Percentiles rank a stretch among this genome's conserved stretches.
Evolutionary conservation across 2,888 invertebrate species (phyloP).

Genomic region (Cyclophora punctaria): DNA sequence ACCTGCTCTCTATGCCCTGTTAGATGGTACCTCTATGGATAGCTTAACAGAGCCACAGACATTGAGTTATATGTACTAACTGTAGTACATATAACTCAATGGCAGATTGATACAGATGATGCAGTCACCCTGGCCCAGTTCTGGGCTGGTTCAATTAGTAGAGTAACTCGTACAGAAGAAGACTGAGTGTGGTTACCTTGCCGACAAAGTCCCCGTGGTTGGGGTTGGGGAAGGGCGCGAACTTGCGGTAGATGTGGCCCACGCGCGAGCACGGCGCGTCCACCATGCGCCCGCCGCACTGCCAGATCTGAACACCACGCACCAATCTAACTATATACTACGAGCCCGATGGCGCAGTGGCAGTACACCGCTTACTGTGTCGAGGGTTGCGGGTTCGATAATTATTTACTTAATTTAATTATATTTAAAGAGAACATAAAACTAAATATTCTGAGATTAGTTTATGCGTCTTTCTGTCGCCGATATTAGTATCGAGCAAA

Average conservation of each 20-base stretch:
- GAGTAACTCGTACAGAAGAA: too few species aligned
- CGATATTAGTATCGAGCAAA: background rate
- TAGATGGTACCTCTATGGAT: too few species aligned
- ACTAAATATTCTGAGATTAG: background rate
- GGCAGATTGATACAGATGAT: too few species aligned
- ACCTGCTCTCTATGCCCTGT: too few species aligned
- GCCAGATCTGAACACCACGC: slow-evolving; percentile 81
- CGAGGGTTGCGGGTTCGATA: too few species aligned
- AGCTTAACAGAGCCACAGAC: too few species aligned
- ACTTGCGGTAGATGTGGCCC: slow-evolving; percentile 92
- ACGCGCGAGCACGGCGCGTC: slow-evolving; percentile 95
- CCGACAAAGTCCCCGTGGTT: slow-evolving; percentile 92
- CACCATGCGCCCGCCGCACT: slow-evolving; percentile 94
- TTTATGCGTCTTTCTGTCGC: background rate
- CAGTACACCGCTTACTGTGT: background rate
- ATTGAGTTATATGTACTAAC: too few species aligned
- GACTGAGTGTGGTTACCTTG: slow-evolving; percentile 48
- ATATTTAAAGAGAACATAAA: background rate
- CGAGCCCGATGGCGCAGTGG: background rate
- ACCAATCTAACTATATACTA: background rate
- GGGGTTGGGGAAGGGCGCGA: slow-evolving; percentile 92
- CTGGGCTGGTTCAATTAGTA: too few species aligned
- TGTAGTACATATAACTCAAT: too few species aligned
- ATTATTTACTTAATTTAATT: too few species aligned
- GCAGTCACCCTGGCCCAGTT: too few species aligned